Conservation (phyloP, 2,888 invertebrate genomes). For the Ernsta delagoae region DNA sequence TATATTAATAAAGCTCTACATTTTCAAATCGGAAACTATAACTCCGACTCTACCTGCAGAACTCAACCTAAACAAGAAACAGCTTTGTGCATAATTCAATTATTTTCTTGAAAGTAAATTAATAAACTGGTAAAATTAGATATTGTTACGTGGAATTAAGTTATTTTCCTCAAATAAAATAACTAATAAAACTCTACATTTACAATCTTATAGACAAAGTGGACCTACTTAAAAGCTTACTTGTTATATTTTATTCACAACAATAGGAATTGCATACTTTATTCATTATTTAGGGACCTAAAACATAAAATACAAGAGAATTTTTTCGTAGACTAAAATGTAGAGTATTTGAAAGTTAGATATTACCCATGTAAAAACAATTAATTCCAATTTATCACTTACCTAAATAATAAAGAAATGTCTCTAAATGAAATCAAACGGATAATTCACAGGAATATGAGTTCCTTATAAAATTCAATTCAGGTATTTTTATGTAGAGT, state of each 20-base stretch:
- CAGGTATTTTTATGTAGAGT: neutral
- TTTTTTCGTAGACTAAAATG: no score
- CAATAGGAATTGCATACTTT: no score
- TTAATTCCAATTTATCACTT: neutral
- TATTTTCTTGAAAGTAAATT: no score
- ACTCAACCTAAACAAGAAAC: neutral
- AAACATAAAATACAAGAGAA: no score
- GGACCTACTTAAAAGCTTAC: no score
- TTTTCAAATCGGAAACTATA: constrained; percentile 29
- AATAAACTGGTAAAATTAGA: no score
- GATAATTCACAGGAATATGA: neutral
- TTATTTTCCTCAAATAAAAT: no score
- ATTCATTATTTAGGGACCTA: no score
- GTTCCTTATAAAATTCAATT: neutral
- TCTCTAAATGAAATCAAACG: neutral
- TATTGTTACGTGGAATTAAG: no score
- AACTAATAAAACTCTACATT: no score
- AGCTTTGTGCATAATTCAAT: neutral
- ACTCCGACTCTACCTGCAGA: constrained; percentile 13
- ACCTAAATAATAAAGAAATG: neutral
- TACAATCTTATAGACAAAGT: no score
- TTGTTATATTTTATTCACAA: no score
- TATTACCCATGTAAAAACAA: neutral
- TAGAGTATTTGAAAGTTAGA: constrained; percentile 3
- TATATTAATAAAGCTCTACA: constrained; percentile 30